Base-by-base conservation (phyloP, 2,888 invertebrate species). In the Julus scanicus region DNA sequence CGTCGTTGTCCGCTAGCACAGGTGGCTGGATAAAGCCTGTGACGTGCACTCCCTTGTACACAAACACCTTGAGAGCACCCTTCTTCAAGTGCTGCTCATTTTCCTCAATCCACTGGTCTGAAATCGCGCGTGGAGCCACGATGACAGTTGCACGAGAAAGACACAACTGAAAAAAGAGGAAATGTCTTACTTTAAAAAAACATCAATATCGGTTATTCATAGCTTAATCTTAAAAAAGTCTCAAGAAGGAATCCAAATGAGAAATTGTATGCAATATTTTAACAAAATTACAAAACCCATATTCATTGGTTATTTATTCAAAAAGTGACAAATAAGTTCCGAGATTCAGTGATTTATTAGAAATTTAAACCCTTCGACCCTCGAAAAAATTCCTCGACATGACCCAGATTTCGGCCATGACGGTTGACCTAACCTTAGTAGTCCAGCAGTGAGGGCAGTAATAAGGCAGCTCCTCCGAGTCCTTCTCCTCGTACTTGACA, bases 71-170 rank as follows among this genome's bases (percentile, higher is more conserved):
- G 20, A 93, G 90, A 15, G 91, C 90, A n/a, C 91, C 90, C 1
- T 90, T 88, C 39, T 91, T 91, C 17, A 95, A 92, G 91, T 96
- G 96, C 89, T 94, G 94, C 53, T 92, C 91, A 88, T 96, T 94
- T 92, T 96, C 96, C 8, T 94, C 93, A 44, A 93, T 92, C 96
- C 96, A 96, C 91, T 96, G 96, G 89, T 93, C 92, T 90, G 94
- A 93, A 86, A 96, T 95, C 5, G 95, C 92, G 4, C 91, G 91
- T 1, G 96, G 96, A 1, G 95, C 94, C 2, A 96, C 94, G 90
- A 96, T 96, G 86, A 96, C 92, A 0, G 96, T 96, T 0, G 95
- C 94, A 37, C 93, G 92, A 0, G 95, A 94, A 11, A 71, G 80
- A 87, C 29, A 71, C 8, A 39, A n/a, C 80, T 80, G 29, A 80